Base-by-base conservation (phyloP, 2,888 invertebrate species). In the Gibbula magus region DNA sequence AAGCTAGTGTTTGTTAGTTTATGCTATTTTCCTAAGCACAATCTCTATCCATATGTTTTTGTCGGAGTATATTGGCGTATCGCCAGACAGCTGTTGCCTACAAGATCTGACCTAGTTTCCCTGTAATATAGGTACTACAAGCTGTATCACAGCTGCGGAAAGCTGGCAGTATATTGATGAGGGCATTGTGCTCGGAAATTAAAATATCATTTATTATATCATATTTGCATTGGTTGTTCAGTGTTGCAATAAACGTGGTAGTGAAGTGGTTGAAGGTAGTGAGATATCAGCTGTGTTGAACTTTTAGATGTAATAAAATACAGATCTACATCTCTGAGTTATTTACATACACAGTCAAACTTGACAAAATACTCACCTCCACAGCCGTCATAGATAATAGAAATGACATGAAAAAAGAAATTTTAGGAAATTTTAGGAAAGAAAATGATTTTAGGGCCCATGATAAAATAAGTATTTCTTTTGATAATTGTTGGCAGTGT, bases 101-200 rank as follows among this genome's bases (percentile, higher is more conserved):
- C 61, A 52, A 32, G 32, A 61, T 66, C 2, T 61, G 61, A 35
- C 32, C 77, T 61, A 77, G 61, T 61, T 61, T 66, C 39, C 39
- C 77, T 8, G 61, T 77, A 77, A 39, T 61, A 77, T 66, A 61
- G 35, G 35, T 61, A 61, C 56, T 77, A 77, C 35, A 39, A 61
- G n/a, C 35, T 35, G 32, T 61, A 77, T 35, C 61, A 77, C 56
- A 39, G 61, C 56, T 77, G 35, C 56, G 13, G 22, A n/a, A 45
- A 45, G 5, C n/a, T n/a, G 18, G 20, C 20, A 29, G 13, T 8
- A 20, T 29, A 29, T 25, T 29, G 35, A 29, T 13, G 1, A 20
- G 8, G 20, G 25, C n/a, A 32, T 70, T 4, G 32, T 70, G 22
- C 32, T 73, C 5, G 2, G 32, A 73, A 3, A 39, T 39, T 20